Evolutionary conservation across 1,140 invertebrate species (phyloP).

Genomic region (Nomia melanderi): DNA sequence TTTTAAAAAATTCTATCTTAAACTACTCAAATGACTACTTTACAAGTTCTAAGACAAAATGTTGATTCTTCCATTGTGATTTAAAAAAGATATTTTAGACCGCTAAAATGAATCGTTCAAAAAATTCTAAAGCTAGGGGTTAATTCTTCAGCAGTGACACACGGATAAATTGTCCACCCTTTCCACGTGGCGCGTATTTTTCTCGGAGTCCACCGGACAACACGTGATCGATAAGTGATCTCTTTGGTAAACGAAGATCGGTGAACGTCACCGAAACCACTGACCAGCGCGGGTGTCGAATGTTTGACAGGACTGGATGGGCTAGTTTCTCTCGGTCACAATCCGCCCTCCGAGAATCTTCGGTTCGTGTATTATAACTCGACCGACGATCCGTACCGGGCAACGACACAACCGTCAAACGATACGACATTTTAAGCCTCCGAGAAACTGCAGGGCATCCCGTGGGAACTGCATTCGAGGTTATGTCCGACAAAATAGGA

Average conservation of each 20-base stretch:
- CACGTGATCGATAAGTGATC: slow-evolving; percentile 42
- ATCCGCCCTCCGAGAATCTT: slow-evolving; percentile 60
- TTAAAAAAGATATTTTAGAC: no score
- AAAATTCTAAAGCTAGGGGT: no score
- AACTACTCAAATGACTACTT: no score
- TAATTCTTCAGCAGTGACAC: no score
- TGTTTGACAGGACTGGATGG: slow-evolving; percentile 66
- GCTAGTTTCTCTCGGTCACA: slow-evolving; percentile 47
- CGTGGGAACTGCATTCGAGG: slow-evolving; percentile 49
- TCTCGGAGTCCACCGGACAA: neutral
- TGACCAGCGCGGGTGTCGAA: slow-evolving; percentile 57
- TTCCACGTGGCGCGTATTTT: neutral
- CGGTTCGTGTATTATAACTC: slow-evolving; percentile 44
- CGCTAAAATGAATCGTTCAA: no score
- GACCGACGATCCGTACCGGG: slow-evolving; percentile 47
- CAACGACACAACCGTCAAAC: slow-evolving; percentile 52
- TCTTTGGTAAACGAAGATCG: slow-evolving; percentile 30
- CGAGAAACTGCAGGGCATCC: slow-evolving; percentile 59
- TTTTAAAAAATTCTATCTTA: no score
- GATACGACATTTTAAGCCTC: slow-evolving; percentile 62
- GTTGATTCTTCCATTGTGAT: no score
- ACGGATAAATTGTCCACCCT: no score
- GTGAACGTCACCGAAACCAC: slow-evolving; percentile 29
- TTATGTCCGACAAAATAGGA: slow-evolving; percentile 39
- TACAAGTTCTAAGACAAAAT: no score